Evolutionary conservation across 2,888 invertebrate genomes (phyloP), one percentile per base, ranked within the genome.

Genomic region (Ernsta delagoae): DNA sequence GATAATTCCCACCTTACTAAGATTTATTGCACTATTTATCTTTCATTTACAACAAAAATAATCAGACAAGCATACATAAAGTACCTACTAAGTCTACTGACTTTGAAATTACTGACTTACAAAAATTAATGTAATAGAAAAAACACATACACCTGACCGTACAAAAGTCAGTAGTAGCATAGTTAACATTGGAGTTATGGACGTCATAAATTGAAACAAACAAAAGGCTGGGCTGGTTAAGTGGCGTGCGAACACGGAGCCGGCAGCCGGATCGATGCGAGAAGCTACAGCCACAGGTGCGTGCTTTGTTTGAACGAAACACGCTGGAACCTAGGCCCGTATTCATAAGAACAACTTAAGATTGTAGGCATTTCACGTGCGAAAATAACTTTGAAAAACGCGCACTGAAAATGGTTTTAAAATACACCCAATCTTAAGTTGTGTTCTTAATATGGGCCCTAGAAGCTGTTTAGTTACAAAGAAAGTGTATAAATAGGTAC

Each of bases 231-330:
- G 48, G 12, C 48, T 48, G 48, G n/a, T 48, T 59, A 65, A 59
- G 50, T 50, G 59, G 59, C 53, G 53, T 65, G 39, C 31, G 53
- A 48, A 41, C 9, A 60, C 66, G 11, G 34, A n/a, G n/a, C n/a
- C n/a, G n/a, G n/a, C n/a, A n/a, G 56, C 31, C n/a, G 50, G 66
- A 60, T 66, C 66, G 43, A 66, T 66, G 60, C 53, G 41, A 41
- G 50, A 41, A n/a, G n/a, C n/a, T n/a, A n/a, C n/a, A 60, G 45
- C 66, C 59, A 66, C 66, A 66, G 66, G 59, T 66, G 66, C 59
- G 66, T 53, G 66, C 66, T 66, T 59, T 60, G 66, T 66, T 43
- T 59, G 53, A 59, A 59, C 48, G 12, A 59, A 53, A n/a, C 24
- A 9, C 9, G 39, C 36, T 39, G 7, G 36, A 61, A 61, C 43